Evolutionary conservation across 2,797 vertebrate genomes (phyloP), one percentile per base, ranked within the genome.

Genomic region (Fratercula arctica): DNA sequence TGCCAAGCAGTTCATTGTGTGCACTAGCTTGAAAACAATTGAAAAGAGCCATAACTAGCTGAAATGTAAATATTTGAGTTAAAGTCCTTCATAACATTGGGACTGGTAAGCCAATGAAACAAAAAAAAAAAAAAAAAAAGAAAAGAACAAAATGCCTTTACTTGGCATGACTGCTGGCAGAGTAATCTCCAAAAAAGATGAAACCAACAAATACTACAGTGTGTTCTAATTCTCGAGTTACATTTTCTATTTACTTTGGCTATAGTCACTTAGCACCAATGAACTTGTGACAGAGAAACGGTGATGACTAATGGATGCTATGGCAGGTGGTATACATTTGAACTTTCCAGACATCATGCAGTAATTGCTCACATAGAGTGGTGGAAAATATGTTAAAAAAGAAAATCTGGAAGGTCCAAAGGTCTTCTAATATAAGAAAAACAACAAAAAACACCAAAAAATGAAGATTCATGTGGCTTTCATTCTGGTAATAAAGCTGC

Each of bases 261-360:
- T 82, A 19, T 41, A 88, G 26, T 82, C 85, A 90, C 41, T 69
- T 92, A 86, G 66, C 39, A 72, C 76, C 54, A 46, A 48, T 85
- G 76, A 87, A 72, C 31, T 68, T 51, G n/a, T 64, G 72, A 90
- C 29, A 91, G 60, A 41, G 37, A 50, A 93, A 59, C 41, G 4
- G 33, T 72, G 50, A 73, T 95, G 81, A 95, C 61, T 93, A 92
- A 92, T 84, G 83, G 60, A 57, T 68, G n/a, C 41, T 85, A 6
- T 57, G 61, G 80, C 93, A 97, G 91, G 95, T 96, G 89, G 85
- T 35, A 63, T 23, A 50, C 48, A 61, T 91, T 93, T 90, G 87
- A 96, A 89, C 76, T 92, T 95, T 61, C 60, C 70, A 97, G 78
- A 61, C 4, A 86, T 54, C 59, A 91, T 39, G 72, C 64, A 94